Conservation (phyloP, 2,888 invertebrate genomes). For the Siphonodentalium dalli region DNA sequence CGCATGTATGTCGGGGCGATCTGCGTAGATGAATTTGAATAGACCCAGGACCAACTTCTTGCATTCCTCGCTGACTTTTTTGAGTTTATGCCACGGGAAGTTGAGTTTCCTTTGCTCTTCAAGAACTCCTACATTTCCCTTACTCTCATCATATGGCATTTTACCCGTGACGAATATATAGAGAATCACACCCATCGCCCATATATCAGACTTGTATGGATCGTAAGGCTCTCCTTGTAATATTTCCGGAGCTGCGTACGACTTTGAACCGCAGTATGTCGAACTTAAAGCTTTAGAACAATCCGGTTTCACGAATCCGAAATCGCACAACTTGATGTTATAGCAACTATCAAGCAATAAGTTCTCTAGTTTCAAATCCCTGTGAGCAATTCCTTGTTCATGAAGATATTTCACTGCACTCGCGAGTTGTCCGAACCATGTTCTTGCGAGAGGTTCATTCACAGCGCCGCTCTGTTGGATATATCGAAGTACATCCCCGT, state of each 20-base stretch:
- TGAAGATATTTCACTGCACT: slow-evolving; percentile 66
- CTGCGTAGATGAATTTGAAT: slow-evolving; percentile 49
- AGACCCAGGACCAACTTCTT: slow-evolving; percentile 46
- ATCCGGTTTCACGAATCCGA: slow-evolving; percentile 65
- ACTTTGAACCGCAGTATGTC: slow-evolving; percentile 68
- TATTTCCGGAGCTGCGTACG: slow-evolving; percentile 67
- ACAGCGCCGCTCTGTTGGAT: slow-evolving; percentile 65
- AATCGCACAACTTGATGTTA: slow-evolving; percentile 67
- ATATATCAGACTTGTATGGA: slow-evolving; percentile 66
- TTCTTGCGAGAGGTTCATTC: slow-evolving; percentile 54
- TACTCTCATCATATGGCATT: slow-evolving; percentile 67
- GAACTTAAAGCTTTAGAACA: slow-evolving; percentile 55
- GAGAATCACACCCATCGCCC: slow-evolving; percentile 67
- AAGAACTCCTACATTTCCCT: slow-evolving; percentile 58
- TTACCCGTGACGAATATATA: slow-evolving; percentile 66
- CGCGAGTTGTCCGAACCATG: slow-evolving; percentile 62
- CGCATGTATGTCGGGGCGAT: slow-evolving; percentile 49
- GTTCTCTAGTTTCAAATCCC: slow-evolving; percentile 68
- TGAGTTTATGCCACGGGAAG: slow-evolving; percentile 57
- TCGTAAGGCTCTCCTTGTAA: slow-evolving; percentile 68
- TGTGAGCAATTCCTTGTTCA: slow-evolving; percentile 65
- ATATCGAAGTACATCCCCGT: slow-evolving; percentile 65
- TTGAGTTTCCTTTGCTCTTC: slow-evolving; percentile 56
- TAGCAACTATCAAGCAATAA: slow-evolving; percentile 65
- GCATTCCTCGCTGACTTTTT: slow-evolving; percentile 42